Evolutionary conservation across 23 tunicate genomes (phyloP).

Genomic region (Pegea sp.): DNA sequence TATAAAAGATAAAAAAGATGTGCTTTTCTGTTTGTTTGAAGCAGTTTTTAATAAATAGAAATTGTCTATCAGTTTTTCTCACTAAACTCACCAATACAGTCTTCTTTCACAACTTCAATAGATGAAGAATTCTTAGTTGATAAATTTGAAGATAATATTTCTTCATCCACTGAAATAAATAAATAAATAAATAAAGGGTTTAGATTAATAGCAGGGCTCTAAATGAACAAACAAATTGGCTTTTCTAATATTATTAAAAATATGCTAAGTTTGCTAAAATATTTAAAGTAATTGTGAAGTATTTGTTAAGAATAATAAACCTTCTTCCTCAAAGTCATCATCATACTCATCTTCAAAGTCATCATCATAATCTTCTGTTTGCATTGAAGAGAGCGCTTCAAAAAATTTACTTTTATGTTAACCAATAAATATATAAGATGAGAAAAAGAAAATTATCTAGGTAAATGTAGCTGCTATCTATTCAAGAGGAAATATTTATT

Average conservation of each 20-base stretch:
- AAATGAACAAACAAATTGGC: too few relatives aligned
- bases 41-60: not conserved
- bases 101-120: constrained; percentile 34
- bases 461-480: too few relatives aligned
- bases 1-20: constrained; percentile 3
- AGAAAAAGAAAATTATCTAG: too few relatives aligned
- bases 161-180: too few relatives aligned
- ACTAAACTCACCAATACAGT: constrained; percentile 68
- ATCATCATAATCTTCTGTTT: constrained; percentile 55
- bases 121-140: constrained; percentile 16
- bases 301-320: not conserved
- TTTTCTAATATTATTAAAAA: too few relatives aligned
- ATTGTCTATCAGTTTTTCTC: not conserved
- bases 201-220: too few relatives aligned
- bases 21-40: too few relatives aligned
- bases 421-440: too few relatives aligned
- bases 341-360: constrained; percentile 61
- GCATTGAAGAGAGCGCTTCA: too few relatives aligned
- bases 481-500: too few relatives aligned
- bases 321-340: constrained; percentile 6
- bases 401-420: too few relatives aligned
- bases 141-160: constrained; percentile 1
- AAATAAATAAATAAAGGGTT: too few relatives aligned
- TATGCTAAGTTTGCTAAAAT: not conserved
- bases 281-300: not conserved